Evolutionary conservation across 2,797 vertebrate species (phyloP).

Genomic region (Hapalemur alaotrensis): DNA sequence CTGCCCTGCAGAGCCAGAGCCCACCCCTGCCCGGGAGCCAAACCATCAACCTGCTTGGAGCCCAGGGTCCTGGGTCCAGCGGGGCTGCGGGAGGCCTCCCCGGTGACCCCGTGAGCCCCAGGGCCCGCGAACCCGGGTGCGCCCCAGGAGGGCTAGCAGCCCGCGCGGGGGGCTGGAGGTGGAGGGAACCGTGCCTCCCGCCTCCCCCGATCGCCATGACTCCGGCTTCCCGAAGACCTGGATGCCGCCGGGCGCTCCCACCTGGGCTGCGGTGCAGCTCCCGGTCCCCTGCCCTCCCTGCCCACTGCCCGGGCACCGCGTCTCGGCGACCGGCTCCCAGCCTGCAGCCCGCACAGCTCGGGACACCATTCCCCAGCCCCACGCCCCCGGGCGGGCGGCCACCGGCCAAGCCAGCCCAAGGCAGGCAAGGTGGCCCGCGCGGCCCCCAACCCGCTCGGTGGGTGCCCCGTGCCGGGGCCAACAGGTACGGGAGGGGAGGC

Average conservation of each 20-base stretch:
- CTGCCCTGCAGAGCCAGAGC: neutral
- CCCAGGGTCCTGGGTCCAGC: neutral
- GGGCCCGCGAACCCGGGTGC: neutral
- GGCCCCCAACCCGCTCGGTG: neutral
- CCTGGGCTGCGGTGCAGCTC: constrained; percentile 34
- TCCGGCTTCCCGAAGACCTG: constrained; percentile 43
- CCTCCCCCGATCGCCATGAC: constrained; percentile 47
- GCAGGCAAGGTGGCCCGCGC: neutral
- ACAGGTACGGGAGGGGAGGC: constrained; percentile 71
- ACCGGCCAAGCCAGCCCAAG: neutral
- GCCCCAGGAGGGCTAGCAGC: neutral
- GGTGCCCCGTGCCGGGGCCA: constrained; percentile 37
- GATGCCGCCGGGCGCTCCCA: neutral
- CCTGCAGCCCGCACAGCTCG: neutral
- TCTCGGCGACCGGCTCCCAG: neutral
- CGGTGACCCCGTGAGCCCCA: neutral
- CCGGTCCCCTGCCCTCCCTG: neutral
- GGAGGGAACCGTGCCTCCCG: neutral
- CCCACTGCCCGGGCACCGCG: neutral
- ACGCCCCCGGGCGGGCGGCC: neutral
- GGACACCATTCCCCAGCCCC: constrained; percentile 27
- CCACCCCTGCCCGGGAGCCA: neutral
- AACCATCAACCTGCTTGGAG: neutral
- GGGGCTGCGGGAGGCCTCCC: constrained; percentile 8
- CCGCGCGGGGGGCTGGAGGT: neutral